Evolutionary conservation across 2,797 vertebrate genomes (phyloP).

Genomic region (Falco rusticolus): DNA sequence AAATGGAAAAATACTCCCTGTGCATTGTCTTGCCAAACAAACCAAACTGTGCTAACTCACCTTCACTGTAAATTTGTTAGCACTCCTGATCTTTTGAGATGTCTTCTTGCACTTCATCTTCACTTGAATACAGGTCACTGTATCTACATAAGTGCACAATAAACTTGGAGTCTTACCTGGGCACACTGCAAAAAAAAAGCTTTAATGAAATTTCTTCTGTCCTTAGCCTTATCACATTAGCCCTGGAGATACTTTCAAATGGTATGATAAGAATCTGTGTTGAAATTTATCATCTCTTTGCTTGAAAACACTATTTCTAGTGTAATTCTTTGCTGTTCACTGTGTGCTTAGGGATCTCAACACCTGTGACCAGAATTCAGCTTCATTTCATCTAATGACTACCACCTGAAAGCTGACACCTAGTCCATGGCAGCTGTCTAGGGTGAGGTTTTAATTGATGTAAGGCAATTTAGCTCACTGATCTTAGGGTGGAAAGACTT

Average conservation of each 20-base stretch:
- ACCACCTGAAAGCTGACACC: background rate
- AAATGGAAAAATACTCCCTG: background rate
- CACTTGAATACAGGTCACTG: background rate
- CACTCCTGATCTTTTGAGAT: background rate
- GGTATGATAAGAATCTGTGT: background rate
- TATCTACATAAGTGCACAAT: background rate
- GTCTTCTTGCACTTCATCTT: background rate
- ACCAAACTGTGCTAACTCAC: background rate
- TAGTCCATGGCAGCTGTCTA: background rate
- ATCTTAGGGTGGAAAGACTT: background rate
- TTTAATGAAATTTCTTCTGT: background rate
- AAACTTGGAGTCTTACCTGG: background rate
- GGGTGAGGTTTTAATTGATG: background rate
- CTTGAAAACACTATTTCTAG: background rate
- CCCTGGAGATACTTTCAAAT: background rate
- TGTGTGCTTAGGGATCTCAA: accelerated
- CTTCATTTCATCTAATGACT: background rate
- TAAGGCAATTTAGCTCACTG: background rate
- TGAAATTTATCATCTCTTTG: background rate
- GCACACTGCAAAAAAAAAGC: background rate
- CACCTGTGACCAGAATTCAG: background rate
- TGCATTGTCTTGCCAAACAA: background rate
- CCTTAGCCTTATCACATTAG: background rate
- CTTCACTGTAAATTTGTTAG: background rate
- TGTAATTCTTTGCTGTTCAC: background rate